Evolutionary conservation across 2,797 vertebrate species (phyloP), one percentile per base, ranked within the genome.

Genomic region (Lacerta bilineata): DNA sequence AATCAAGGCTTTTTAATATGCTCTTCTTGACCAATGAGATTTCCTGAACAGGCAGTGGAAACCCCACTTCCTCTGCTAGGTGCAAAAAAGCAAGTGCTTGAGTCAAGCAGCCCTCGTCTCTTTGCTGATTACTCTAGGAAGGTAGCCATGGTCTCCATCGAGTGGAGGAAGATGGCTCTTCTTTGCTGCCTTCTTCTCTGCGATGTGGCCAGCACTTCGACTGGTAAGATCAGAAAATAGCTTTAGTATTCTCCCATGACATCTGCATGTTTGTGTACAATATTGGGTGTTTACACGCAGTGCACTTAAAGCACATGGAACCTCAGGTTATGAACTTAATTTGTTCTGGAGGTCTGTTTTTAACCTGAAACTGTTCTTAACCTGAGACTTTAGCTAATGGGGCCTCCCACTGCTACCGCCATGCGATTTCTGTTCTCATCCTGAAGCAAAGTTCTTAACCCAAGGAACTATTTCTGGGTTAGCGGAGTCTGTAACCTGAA

Each of bases 1-100:
- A 23, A 64, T 39, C 23, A 6, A 8, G 36, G 39, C 11, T 41
- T 82, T n/a, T 36, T 25, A 59, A 27, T 61, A 36, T 77, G 33
- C n/a, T 84, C 61, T 78, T 78, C 36, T 25, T 84, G 75, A 69
- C 87, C n/a, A 77, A 82, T 71, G 20, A 79, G 46, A 80, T 39
- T 64, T 74, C 76, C 39, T 80, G 87, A 89, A 61, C 25, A 80
- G 29, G 23, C 25, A 36, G 20, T 66, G 41, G 33, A 85, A 80
- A 75, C 55, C 69, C 83, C 78, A 85, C 78, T 89, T 89, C 88
- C 88, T 89, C 29, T 80, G 15, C 15, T 25, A 39, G n/a, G 83
- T 39, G 23, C 72, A 43, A 29, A 55, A 89, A 71, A 80, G 25
- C n/a, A 80, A 29, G 39, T 18, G 41, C 23, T 41, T 27, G 33